A percentile compares a stretch with the other conserved stretches of the same genome.
These are phyloP conservation scores for Melikaiella ostensackeni DNA, from an alignment of 2,888 invertebrate species.

Conservation along the genomic window DNA sequence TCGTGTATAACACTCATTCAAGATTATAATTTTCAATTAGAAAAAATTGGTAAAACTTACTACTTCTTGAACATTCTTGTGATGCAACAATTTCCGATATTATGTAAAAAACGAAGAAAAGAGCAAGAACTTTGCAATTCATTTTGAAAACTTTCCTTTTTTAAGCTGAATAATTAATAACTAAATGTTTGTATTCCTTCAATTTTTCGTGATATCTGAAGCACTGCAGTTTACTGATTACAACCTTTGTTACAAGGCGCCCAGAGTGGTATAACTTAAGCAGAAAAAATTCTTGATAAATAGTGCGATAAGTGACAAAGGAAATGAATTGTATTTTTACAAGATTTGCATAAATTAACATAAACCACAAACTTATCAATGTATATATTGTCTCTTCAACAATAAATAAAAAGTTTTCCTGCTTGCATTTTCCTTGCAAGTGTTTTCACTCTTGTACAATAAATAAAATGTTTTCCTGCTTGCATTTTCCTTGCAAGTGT, in stretches of 20 bases:
- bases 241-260: background rate
- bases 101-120: background rate
- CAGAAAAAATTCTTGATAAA: background rate
- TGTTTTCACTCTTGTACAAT: background rate
- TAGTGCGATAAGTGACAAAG: background rate
- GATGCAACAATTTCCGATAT: background rate
- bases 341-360: background rate
- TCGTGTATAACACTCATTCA: too few relatives aligned
- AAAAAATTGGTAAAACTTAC: background rate
- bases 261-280: background rate
- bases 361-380: background rate
- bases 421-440: background rate
- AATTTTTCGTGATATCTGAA: background rate
- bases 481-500: background rate
- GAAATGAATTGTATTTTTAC: background rate
- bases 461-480: background rate
- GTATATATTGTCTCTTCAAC: background rate
- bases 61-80: too few relatives aligned
- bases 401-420: background rate
- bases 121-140: background rate
- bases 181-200: background rate
- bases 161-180: background rate
- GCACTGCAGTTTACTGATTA: background rate
- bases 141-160: background rate
- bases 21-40: background rate